Base-by-base conservation (phyloP, 2,888 invertebrate genomes). In the Glyphotaelius pellucidus region DNA sequence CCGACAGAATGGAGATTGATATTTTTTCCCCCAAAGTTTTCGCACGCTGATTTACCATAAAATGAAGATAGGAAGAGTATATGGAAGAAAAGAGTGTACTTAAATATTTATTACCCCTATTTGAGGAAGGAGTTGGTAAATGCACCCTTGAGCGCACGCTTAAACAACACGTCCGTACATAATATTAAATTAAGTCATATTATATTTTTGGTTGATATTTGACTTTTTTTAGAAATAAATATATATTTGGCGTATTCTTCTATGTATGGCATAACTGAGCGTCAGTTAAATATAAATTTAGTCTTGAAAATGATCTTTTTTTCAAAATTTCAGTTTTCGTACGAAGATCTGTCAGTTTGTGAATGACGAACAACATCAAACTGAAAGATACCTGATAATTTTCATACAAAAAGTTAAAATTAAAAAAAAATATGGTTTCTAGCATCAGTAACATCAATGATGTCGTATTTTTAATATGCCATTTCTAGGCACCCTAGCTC, bases 1-100 rank as follows among this genome's bases (percentile, higher is more conserved):
- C 42, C 30, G n/a, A 42, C 86, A 86, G 25, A 86, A 86, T 86
- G 86, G 42, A 86, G 86, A 86, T 86, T 42, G 86, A 42, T 42
- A 86, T 86, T 86, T 86, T 86, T 86, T 42, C 47, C 47, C 47
- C n/a, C 38, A 30, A 42, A 86, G 35, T 86, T 86, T 86, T 42
- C 86, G 38, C 35, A 86, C 42, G 42, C 86, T 42, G 86, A 86
- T 86, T 86, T 86, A 15, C 30, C 42, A 30, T 86, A 42, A 86
- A 86, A 67, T 67, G 67, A 67, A 67, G 67, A 67, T 67, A 67
- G 67, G 25, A 67, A n/a, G 67, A 31, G 30, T 9, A 25, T 67
- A 67, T 67, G 67, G 67, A 67, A n/a, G 25, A 67, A 67, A 67
- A 4, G 25, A 67, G 67, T 67, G 67, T 67, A 25, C 67, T 67